Evolutionary conservation across 2,888 invertebrate genomes (phyloP), one percentile per base, ranked within the genome.

Genomic region (Tenthredo scrophulariae): DNA sequence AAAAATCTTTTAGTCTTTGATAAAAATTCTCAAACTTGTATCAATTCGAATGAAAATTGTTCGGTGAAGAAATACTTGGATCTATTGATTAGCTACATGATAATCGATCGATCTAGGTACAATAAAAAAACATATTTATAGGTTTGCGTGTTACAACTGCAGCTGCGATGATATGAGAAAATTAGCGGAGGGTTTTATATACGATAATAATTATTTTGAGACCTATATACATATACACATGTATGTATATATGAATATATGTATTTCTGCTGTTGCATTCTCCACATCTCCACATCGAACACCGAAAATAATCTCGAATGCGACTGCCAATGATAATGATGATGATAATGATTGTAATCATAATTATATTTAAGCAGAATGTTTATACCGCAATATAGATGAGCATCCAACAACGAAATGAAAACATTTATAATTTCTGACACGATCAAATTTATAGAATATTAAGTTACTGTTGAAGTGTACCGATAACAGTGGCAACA

Each of bases 321-420:
- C 62, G 80, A 62, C 62, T 80, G 62, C 58, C 80, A 62, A 37
- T 62, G 9, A 77, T 33, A 13, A 43, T 74, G 10, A 13, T 22
- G 40, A 37, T 62, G 9, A 77, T 33, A 5, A 43, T 74, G 3
- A 13, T 22, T 26, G 13, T 62, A 13, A 54, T 54, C n/a, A 70
- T 33, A n/a, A 26, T 26, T 26, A 75, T 26, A 33, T 77, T n/a
- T 29, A 80, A 80, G 80, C 80, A 80, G 43, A 62, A 62, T 77
- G 7, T 22, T 40, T 77, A 40, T 22, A 29, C 50, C n/a, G 50
- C 37, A n/a, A 50, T 50, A 54, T 54, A 22, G 22, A 43, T 13
- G 80, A 80, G 62, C 80, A 37, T 80, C 65, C 80, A 80, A 80
- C 65, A 62, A 43, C 18, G 22, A 80, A 65, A 80, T 40, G n/a